These are phyloP conservation scores for Chaetogeoica ovagalla DNA, from an alignment of 2,888 invertebrate species.

Conservation along the genomic window DNA sequence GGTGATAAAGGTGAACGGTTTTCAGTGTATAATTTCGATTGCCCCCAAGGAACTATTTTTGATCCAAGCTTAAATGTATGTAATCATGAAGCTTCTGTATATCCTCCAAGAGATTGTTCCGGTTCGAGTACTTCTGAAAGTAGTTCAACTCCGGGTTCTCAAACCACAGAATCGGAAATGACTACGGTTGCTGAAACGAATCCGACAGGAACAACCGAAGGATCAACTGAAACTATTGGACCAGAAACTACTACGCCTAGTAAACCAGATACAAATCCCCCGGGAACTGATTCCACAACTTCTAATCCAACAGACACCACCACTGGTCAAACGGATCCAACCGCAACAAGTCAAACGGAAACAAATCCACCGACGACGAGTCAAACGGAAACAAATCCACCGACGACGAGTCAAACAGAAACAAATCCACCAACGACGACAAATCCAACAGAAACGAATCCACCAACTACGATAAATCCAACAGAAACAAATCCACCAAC, in stretches of 20 bases:
- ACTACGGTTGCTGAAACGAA: slow-evolving; percentile 40
- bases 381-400: slow-evolving; percentile 48
- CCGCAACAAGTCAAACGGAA: slow-evolving; percentile 45
- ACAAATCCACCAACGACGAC: slow-evolving; percentile 51
- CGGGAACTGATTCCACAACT: slow-evolving; percentile 40
- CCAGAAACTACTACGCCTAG: slow-evolving; percentile 54
- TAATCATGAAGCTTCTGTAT: slow-evolving; percentile 69
- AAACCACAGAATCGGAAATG: slow-evolving; percentile 10
- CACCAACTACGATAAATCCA: slow-evolving; percentile 47
- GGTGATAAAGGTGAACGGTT: slow-evolving; percentile 63
- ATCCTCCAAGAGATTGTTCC: slow-evolving; percentile 61
- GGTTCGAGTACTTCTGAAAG: slow-evolving; percentile 21
- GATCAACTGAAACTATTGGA: slow-evolving; percentile 55
- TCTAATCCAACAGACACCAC: slow-evolving; percentile 42
- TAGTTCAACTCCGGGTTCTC: slow-evolving; percentile 13
- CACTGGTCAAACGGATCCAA: slow-evolving; percentile 48
- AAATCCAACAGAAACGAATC: slow-evolving; percentile 43
- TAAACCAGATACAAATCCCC: slow-evolving; percentile 53
- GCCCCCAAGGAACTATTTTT: slow-evolving; percentile 73
- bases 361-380: slow-evolving; percentile 54
- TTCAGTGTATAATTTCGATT: slow-evolving; percentile 70
- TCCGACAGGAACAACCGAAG: slow-evolving; percentile 56
- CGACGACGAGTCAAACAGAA: slow-evolving; percentile 51
- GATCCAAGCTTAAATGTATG: slow-evolving; percentile 70
- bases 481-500: slow-evolving; percentile 34